These are phyloP conservation scores for Papilio glaucus DNA, from an alignment of 1,140 invertebrate genomes.

Conservation along the genomic window DNA sequence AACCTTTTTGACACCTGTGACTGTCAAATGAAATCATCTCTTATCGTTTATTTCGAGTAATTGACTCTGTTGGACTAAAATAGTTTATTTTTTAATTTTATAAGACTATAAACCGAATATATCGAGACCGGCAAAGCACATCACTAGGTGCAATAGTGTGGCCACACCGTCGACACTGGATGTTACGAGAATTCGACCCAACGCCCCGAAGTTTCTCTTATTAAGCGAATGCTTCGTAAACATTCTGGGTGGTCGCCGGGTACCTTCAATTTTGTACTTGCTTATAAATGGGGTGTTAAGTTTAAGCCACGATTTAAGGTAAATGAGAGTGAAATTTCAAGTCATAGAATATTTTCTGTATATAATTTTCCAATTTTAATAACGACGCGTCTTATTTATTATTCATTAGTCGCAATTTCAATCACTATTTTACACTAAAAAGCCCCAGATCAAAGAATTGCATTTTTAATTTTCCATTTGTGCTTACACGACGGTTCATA, in stretches of 20 bases:
- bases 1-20: too few species aligned
- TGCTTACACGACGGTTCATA: too few species aligned
- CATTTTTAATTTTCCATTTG: too few species aligned
- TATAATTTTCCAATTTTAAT: constrained; percentile 33
- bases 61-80: too few species aligned
- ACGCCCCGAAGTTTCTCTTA: constrained; percentile 78
- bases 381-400: too few species aligned
- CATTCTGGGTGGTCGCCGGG: constrained; percentile 68
- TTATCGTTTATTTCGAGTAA: too few species aligned
- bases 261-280: constrained; percentile 70
- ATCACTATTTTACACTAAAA: too few species aligned
- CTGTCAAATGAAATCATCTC: too few species aligned
- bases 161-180: constrained; percentile 60
- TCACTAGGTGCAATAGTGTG: constrained; percentile 36
- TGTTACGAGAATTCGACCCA: constrained; percentile 79
- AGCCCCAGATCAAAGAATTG: too few species aligned
- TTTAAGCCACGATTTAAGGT: constrained; percentile 68
- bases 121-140: not conserved
- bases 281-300: constrained; percentile 72
- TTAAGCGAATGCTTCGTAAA: constrained; percentile 83
- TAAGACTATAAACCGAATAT: not conserved
- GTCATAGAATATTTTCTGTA: constrained; percentile 16
- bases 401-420: too few species aligned
- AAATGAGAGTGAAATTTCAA: constrained; percentile 49
- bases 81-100: too few species aligned